phyloP scores from a whole-genome alignment of 2,797 vertebrate genomes.

The Nothura maculosa region DNA sequence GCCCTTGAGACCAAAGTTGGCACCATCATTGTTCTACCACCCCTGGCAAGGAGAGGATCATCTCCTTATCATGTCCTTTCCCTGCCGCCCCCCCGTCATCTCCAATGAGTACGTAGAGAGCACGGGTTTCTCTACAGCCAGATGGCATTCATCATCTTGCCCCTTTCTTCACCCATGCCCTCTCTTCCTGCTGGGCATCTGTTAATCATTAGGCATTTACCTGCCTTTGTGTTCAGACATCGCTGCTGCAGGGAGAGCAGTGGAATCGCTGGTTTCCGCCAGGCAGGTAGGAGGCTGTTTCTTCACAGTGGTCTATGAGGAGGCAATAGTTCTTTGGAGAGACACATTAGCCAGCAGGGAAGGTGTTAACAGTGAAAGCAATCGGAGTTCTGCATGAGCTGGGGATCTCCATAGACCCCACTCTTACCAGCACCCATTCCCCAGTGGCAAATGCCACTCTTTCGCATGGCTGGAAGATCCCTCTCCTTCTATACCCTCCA shows the following conservation, averaged over 20 bases:
- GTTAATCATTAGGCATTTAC: neutral
- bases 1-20: neutral
- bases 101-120: neutral
- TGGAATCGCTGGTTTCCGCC: neutral
- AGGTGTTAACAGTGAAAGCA: neutral
- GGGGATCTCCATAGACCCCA: neutral
- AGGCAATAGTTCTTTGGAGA: neutral
- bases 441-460: neutral
- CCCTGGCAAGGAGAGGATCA: neutral
- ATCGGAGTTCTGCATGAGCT: neutral
- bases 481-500: neutral
- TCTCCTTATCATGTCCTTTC: too few relatives aligned
- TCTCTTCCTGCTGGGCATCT: neutral
- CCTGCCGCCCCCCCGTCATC: too few relatives aligned
- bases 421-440: neutral
- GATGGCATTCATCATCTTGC: neutral
- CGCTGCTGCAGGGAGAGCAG: neutral
- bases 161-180: neutral
- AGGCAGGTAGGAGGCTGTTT: rapidly evolving
- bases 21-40: neutral
- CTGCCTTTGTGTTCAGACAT: neutral
- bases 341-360: rapidly evolving
- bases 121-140: neutral
- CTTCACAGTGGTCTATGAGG: neutral
- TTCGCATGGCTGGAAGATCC: neutral